Percentiles rank a stretch among this genome's conserved stretches.
Evolutionary conservation across 2,888 invertebrate species (phyloP).

Genomic region (Drosophila seclusa): DNA sequence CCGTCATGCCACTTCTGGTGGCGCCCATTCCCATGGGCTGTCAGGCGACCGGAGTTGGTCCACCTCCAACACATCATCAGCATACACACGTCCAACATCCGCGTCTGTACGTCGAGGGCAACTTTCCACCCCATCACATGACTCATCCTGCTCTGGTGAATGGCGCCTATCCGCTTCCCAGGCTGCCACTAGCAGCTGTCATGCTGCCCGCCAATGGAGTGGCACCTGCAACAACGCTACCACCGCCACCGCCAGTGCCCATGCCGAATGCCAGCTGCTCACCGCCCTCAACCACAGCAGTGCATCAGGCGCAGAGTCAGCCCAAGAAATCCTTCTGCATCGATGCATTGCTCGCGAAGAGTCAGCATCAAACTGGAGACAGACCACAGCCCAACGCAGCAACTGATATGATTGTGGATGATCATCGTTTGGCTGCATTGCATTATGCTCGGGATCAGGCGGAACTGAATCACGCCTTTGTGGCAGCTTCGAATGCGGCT

Average conservation of each 20-base stretch:
- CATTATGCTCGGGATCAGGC: constrained; percentile 79
- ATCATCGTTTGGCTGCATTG: constrained; percentile 71
- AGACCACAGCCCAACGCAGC: constrained; percentile 33
- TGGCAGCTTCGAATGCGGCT: constrained; percentile 73
- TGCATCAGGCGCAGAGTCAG: constrained; percentile 67
- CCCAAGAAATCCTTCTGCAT: constrained; percentile 94
- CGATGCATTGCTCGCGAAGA: constrained; percentile 92
- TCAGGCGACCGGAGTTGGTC: constrained; percentile 25
- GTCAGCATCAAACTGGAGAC: constrained; percentile 78
- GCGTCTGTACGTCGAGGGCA: constrained; percentile 61
- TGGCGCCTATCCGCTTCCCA: constrained; percentile 74
- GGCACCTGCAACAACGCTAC: constrained; percentile 16
- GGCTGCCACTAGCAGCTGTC: constrained; percentile 71
- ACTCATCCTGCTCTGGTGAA: constrained; percentile 67
- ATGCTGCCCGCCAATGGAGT: constrained; percentile 64
- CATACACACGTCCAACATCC: constrained; percentile 44
- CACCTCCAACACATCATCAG: constrained; percentile 46
- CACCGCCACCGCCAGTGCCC: constrained; percentile 33
- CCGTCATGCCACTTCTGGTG: constrained; percentile 67
- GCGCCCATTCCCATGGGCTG: constrained; percentile 67
- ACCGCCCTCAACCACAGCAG: constrained; percentile 40
- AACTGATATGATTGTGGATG: constrained; percentile 60
- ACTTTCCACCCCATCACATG: constrained; percentile 64
- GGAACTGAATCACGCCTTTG: constrained; percentile 72
- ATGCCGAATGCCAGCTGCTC: constrained; percentile 43